Evolutionary conservation across 2,797 vertebrate species (phyloP), one percentile per base, ranked within the genome.

Genomic region (Triplophysa bombifrons): DNA sequence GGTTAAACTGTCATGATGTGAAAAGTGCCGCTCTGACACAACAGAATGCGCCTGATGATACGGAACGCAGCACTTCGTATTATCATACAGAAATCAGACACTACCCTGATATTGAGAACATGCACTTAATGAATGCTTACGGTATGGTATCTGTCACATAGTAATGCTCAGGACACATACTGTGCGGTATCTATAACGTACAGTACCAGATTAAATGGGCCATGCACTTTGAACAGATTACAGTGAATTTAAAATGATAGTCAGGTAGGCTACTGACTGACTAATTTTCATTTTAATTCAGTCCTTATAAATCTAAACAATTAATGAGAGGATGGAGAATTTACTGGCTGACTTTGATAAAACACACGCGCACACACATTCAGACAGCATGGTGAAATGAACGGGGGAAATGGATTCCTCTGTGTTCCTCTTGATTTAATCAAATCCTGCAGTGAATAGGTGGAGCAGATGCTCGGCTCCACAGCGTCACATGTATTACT

Each of bases 1-100:
- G 17, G 22, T 58, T 75, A 66, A 72, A 72, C 11, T 22, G 41
- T 61, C 53, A 72, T 76, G 89, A 91, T 91, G 84, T 87, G 87
- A 89, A 91, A 90, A 25, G 73, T 13, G 48, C 44, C 58, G 34
- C 72, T 72, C 63, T 13, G 55, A 22, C 19, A 56, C 55, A 51
- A 65, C 58, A 20, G 51, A 51, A 56, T 53, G 9, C 17, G 0
- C 38, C 38, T 41, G 19, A 20, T 65, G 19, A 65, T 65, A 20
- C 19, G 3, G 19, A 30, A 19, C 17, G 12, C 34, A 19, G 27
- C 17, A 10, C 61, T 38, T 34, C 38, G 17, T 38, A 38, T 17
- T 25, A 50, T 27, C 55, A 34, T 63, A 61, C 20, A 27, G 53
- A 17, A 13, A 46, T 61, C 22, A 55, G 48, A 55, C 44, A 25